Evolutionary conservation across 2,797 vertebrate genomes (phyloP), one percentile per base, ranked within the genome.

Genomic region (Chloroceryle amazona): DNA sequence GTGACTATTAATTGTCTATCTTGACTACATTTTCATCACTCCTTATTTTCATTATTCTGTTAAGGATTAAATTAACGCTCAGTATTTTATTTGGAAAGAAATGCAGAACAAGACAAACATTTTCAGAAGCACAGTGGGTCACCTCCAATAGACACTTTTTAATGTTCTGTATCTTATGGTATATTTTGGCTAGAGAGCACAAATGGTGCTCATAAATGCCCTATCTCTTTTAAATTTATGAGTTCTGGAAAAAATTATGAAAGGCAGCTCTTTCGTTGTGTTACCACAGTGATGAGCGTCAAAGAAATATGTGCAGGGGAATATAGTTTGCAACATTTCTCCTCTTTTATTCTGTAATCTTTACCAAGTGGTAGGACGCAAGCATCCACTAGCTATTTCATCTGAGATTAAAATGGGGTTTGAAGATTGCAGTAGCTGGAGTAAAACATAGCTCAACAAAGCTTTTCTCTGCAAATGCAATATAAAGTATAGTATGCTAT

Each of bases 161-260:
- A 68, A 67, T 74, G n/a, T 51, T 65, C 61, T 85, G 31, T 90
- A 80, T 81, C 66, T 67, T 88, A 76, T 68, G 42, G 49, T 74
- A 68, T 91, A 6, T 90, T 61, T 44, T 10, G 31, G 70, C 80
- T 88, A 81, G 26, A 63, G 22, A 55, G 11, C 61, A 63, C 31
- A 95, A 93, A 89, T 49, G 12, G 58, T 71, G 37, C 33, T 94
- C 52, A 33, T 28, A 89, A 93, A 90, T 87, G 65, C 15, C 25
- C 51, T 71, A 58, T 87, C 21, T 68, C 57, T 81, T 61, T 81
- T 94, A 74, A 95, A 79, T n/a, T 81, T 80, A 73, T 18, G 68
- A 81, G 16, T 83, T 85, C 80, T 83, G 80, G 63, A 74, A 93
- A 47, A 94, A 96, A 95, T 75, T 94, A 95, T 96, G 87, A 96